Conservation (phyloP, 2,888 invertebrate species). For the Stenichneumon culpator region DNA sequence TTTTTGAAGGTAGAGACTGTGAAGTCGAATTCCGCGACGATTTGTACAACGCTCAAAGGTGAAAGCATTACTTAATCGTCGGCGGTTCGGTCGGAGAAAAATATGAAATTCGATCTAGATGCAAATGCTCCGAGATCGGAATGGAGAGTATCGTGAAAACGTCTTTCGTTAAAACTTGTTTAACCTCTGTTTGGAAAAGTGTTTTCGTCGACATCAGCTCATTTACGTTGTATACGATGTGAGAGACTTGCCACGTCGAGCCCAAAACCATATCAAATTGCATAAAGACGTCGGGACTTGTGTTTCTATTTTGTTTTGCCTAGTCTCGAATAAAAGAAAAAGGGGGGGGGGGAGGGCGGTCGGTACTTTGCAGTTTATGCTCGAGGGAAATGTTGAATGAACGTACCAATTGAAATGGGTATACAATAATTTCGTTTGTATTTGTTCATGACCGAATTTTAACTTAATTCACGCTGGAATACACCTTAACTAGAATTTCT, state of each 20-base stretch:
- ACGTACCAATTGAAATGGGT: background rate
- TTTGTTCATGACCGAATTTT: too few relatives aligned
- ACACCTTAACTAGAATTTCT: constrained; percentile 54
- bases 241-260: constrained; percentile 5
- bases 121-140: constrained; percentile 72
- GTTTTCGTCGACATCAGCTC: constrained; percentile 50
- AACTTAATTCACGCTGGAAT: constrained; percentile 59
- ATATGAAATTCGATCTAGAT: constrained; percentile 80
- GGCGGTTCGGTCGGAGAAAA: constrained; percentile 61
- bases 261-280: background rate
- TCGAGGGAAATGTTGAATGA: too few relatives aligned
- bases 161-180: constrained; percentile 63
- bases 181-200: constrained; percentile 59
- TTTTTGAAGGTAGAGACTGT: background rate
- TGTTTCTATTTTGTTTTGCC: background rate
- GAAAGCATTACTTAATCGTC: constrained; percentile 58
- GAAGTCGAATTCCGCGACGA: background rate
- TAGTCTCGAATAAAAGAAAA: background rate
- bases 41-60: constrained; percentile 49
- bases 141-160: constrained; percentile 18
- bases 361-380: too few relatives aligned
- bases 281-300: constrained; percentile 3
- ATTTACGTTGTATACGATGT: constrained; percentile 18
- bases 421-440: background rate
- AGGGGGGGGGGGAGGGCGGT: too few relatives aligned